Base-by-base conservation (phyloP, 2,888 invertebrate species). In the Schizotus pectinicornis region DNA sequence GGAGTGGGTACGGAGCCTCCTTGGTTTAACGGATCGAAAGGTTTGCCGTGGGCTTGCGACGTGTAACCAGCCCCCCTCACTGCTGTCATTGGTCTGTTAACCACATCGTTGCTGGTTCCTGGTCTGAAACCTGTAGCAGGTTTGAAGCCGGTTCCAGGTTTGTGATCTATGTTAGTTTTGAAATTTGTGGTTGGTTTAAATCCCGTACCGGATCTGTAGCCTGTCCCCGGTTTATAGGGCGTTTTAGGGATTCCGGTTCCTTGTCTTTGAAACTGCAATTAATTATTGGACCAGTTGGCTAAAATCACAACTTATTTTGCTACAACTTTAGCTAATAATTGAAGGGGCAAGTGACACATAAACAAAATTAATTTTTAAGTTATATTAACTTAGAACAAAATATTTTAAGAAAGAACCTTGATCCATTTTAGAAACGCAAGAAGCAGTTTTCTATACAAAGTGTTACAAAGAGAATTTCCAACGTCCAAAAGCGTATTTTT, bases 61-160 rank as follows among this genome's bases (percentile, higher is more conserved):
- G 94, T 94, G 78, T 95, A 99, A 0, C 99, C 99, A 22, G 95
- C 98, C 6, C 95, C 98, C 55, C 95, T 85, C 35, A 98, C 94
- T 1, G 98, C 98, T 2, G 99, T 99, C 85, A 98, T 96, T 0
- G 99, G 98, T 54, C 99, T 67, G 50, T 74, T 80, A 3, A 77
- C 69, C n/a, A 70, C 62, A 47, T 77, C 79, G 5, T 68, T 64
- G 3, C 77, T 77, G 6, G 81, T 80, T 12, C 74, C 74, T 13
- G 81, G 79, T 32, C 80, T 65, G 50, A 75, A 77, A 31, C 77
- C 79, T 1, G 82, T 81, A n/a, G 77, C 80, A 3, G 81, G 70
- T 46, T 69, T 69, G 37, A 65, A 63, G 3, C 68, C 67, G 14
- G 70, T 69, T 32, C 65, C 68, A 8, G 72, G 72, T 61, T 71